Evolutionary conservation across 2,113 vertebrate genomes (phyloP).

Genomic region (Corydoras sp.): DNA sequence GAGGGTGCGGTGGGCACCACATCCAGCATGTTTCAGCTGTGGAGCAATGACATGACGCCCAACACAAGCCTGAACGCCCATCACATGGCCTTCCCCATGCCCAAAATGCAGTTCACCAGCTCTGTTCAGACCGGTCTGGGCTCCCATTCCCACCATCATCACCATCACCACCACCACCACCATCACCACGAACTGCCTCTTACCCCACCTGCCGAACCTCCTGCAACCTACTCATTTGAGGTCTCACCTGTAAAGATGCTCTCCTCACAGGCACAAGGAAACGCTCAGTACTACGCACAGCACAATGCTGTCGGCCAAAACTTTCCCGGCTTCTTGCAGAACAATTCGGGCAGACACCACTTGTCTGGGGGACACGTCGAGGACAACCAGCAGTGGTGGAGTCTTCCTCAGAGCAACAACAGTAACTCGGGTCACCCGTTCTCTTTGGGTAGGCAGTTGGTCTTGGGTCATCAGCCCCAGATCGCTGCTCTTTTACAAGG

Average conservation of each 20-base stretch:
- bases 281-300: conserved; percentile 68
- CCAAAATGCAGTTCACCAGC: conserved; percentile 73
- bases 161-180: conserved; percentile 47
- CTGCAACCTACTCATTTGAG: conserved; percentile 73
- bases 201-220: conserved; percentile 74
- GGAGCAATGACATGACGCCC: conserved; percentile 72
- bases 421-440: conserved; percentile 57
- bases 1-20: conserved; percentile 64
- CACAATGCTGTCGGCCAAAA: conserved; percentile 67
- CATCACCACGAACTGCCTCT: conserved; percentile 76
- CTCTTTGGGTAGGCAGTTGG: conserved; percentile 69
- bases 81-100: conserved; percentile 72
- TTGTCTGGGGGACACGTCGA: conserved; percentile 63
- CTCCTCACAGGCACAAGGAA: conserved; percentile 60
- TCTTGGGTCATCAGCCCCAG: conserved; percentile 75
- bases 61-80: conserved; percentile 65
- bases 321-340: conserved; percentile 71
- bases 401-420: conserved; percentile 67
- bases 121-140: conserved; percentile 66
- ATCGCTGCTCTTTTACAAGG: conserved; percentile 74
- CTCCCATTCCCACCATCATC: conserved; percentile 58
- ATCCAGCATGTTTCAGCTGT: conserved; percentile 76
- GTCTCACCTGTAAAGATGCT: conserved; percentile 76
- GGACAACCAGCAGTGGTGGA: conserved; percentile 78
- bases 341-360: conserved; percentile 62